phyloP scores from a whole-genome alignment of 1,140 invertebrate genomes.

The Drosophila prosaltans region DNA sequence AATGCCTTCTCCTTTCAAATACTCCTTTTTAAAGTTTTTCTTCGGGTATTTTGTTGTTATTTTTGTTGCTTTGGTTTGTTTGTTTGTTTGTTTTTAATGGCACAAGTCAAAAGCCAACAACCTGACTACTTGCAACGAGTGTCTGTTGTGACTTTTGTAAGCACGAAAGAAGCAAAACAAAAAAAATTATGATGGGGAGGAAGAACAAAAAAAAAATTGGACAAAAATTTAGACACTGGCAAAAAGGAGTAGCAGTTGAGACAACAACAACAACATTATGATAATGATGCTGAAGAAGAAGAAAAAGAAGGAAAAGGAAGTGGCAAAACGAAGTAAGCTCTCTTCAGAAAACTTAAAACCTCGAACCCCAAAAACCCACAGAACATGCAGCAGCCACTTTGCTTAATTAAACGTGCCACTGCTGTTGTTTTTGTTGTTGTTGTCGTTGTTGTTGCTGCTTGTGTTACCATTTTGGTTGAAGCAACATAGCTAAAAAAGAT shows the following conservation, averaged over 20 bases:
- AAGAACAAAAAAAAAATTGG: not conserved
- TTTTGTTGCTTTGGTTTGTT: constrained; percentile 11
- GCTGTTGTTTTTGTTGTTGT: constrained; percentile 38
- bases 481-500: constrained; percentile 24
- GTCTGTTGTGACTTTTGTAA: constrained; percentile 11
- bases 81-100: constrained; percentile 21
- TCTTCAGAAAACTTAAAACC: constrained; percentile 31
- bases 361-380: constrained; percentile 45
- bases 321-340: constrained; percentile 6
- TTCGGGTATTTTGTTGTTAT: not conserved
- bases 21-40: constrained; percentile 11
- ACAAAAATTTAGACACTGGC: constrained; percentile 1
- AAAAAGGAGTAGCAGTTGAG: not conserved
- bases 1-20: constrained; percentile 7
- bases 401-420: constrained; percentile 78
- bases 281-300: not conserved
- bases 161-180: not conserved
- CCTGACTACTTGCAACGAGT: constrained; percentile 11
- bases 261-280: not conserved
- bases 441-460: not conserved
- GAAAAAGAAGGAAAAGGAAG: constrained; percentile 8
- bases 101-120: constrained; percentile 16
- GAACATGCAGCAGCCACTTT: constrained; percentile 59
- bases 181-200: not conserved
- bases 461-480: constrained; percentile 2